Base-by-base conservation (phyloP, 2,113 vertebrate genomes). In the Lathamus discolor region DNA sequence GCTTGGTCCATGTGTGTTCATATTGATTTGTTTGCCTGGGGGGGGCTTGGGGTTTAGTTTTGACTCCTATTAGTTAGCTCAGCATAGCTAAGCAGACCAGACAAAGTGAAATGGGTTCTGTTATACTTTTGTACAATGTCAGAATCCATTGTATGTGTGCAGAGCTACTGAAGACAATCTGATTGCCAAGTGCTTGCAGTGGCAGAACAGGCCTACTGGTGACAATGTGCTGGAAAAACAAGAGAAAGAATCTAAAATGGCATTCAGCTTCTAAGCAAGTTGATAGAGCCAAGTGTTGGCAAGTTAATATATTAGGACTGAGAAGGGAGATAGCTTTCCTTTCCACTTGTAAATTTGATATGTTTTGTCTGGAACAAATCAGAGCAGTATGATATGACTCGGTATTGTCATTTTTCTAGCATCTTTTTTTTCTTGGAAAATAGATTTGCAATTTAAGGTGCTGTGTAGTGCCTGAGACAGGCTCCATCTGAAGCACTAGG, bases 291-390 rank as follows among this genome's bases (percentile, higher is more conserved):
- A 96, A 95, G 86, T 46, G 52, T 73, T 96, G 93, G 77, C 80
- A 88, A 90, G 90, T 86, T 84, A 83, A 90, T 78, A 20, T 20
- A 22, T 57, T 64, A 52, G 61, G 52, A 46, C 41, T 69, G 75
- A 79, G 79, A 82, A 79, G 41, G 57, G 49, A 69, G 90, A 91
- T 85, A 68, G 31, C 33, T 92, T 93, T 93, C 70, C 75, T 64
- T 94, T 75, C 92, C 81, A 82, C 44, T 93, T 88, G 48, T 92
- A 88, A 96, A 92, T 88, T 64, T 64, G 74, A 86, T 87, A 78
- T 25, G 29, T 82, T 94, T 92, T 81, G 77, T 90, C 93, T 96
- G 92, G 88, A 94, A 90, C 13, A 79, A 94, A 95, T 96, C 79
- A 84, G 69, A 90, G 83, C 73, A 86, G 55, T 77, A 83, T 44